Base-by-base conservation (phyloP, 2,888 invertebrate species). In the Drepanosiphum platanoidis region DNA sequence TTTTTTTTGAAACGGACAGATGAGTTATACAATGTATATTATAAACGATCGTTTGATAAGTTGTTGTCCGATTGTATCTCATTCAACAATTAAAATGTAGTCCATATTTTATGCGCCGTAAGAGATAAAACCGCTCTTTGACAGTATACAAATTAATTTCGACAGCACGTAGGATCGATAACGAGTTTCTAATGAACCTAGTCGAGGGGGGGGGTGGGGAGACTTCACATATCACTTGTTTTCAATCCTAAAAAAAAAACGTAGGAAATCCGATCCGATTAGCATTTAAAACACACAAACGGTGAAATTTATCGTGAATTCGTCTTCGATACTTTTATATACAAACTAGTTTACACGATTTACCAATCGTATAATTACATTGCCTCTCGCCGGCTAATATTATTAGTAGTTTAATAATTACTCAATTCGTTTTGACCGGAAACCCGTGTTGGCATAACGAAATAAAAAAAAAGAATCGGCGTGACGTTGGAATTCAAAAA, bases 81-180 rank as follows among this genome's bases (percentile, higher is more conserved):
- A 39, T 79, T 66, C 42, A 42, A 79, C 64, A 66, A 79, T 68
- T 79, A 79, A 64, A 42, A 64, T 39, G 64, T 64, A 27, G 77
- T 64, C 32, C 15, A 68, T 66, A 64, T 0, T 22, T 8, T 52
- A 5, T 71, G 18, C 18, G 42, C 4, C 42, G 15, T 46, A 8
- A 34, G 18, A 66, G 18, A 79, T 42, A 64, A 64, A 78, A 42
- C 78, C 30, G 13, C 64, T 64, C 39, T 79, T 34, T 79, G 46
- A 68, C 79, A 79, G 79, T 46, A 15, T 79, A 66, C 66, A 68
- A 79, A 79, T 79, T 79, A 79, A 68, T 68, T 79, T 68, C 79
- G 68, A 79, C 68, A 68, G 32, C 32, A n/a, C 30, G 32, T 79
- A 79, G 68, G 66, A 79, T 68, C 46, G 32, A 79, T 68, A 79